A percentile compares a stretch with the other conserved stretches of the same genome.
phyloP scores from a whole-genome alignment of 2,797 vertebrate species.

The Megaceryle alcyon region DNA sequence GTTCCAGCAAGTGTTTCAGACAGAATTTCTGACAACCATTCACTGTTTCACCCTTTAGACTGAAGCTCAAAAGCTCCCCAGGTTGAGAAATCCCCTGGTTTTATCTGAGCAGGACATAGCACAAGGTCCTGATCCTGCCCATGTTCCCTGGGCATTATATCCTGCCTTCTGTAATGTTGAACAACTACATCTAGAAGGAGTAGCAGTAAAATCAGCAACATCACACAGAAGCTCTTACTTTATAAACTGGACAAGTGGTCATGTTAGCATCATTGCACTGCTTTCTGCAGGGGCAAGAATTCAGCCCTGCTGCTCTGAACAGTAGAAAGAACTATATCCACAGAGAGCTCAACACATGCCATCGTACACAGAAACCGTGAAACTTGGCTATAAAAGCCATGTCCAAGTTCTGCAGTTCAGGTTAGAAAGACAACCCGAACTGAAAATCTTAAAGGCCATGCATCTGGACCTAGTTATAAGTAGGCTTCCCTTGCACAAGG shows the following conservation, averaged over 20 bases:
- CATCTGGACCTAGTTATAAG: not conserved
- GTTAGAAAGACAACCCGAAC: not conserved
- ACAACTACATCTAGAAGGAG: not conserved
- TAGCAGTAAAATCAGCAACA: not conserved
- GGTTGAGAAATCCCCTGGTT: not conserved
- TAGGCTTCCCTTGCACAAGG: not conserved
- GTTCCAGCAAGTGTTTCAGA: not conserved
- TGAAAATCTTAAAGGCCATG: not conserved
- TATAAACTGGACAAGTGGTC: not conserved
- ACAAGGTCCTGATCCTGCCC: not conserved
- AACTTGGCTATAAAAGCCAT: not conserved
- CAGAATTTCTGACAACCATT: not conserved
- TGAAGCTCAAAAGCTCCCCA: not conserved
- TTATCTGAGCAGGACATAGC: not conserved
- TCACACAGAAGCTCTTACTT: not conserved
- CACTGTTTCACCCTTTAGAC: not conserved
- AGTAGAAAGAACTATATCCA: not conserved
- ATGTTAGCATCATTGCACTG: not conserved
- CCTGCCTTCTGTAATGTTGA: not conserved
- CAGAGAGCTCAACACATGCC: not conserved
- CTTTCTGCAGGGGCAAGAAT: not conserved
- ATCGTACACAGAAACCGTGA: not conserved
- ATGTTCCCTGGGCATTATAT: rapidly evolving
- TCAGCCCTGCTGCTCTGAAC: not conserved
- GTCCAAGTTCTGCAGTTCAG: not conserved